These are phyloP conservation scores for Peribatodes rhomboidaria DNA, from an alignment of 2,888 invertebrate species.

Conservation along the genomic window DNA sequence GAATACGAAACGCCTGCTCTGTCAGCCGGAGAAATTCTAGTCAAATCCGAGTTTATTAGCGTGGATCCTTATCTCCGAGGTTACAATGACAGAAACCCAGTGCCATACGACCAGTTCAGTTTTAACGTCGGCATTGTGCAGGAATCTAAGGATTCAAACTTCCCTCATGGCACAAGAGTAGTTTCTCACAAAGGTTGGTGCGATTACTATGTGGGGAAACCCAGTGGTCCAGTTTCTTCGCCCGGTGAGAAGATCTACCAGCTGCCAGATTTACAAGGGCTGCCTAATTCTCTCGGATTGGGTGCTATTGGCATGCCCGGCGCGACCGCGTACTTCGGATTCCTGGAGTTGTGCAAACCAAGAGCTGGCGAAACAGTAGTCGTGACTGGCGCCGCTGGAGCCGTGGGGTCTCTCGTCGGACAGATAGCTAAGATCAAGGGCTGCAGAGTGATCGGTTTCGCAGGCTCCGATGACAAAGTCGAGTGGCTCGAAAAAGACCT, in stretches of 20 bases:
- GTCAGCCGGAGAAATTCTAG: slow-evolving; percentile 80
- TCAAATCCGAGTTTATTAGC: slow-evolving; percentile 63
- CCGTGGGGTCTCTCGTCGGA: slow-evolving; percentile 91
- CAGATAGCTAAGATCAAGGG: slow-evolving; percentile 92
- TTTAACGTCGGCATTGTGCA: slow-evolving; percentile 75
- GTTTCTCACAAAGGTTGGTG: slow-evolving; percentile 78
- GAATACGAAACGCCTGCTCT: slow-evolving; percentile 87
- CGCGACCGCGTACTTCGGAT: slow-evolving; percentile 90
- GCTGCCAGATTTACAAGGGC: slow-evolving; percentile 84
- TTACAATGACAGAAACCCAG: slow-evolving; percentile 44
- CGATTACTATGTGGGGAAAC: slow-evolving; percentile 47
- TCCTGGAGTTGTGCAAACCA: slow-evolving; percentile 89
- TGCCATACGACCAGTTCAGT: slow-evolving; percentile 65
- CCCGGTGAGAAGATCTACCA: slow-evolving; percentile 53
- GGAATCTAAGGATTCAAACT: slow-evolving; percentile 87
- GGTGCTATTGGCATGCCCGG: slow-evolving; percentile 90
- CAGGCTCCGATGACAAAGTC: slow-evolving; percentile 90
- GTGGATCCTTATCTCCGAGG: slow-evolving; percentile 62
- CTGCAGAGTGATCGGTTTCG: slow-evolving; percentile 88
- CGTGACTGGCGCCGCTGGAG: slow-evolving; percentile 91
- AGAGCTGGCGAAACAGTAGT: slow-evolving; percentile 90
- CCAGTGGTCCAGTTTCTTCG: slow-evolving; percentile 22
- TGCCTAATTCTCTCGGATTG: slow-evolving; percentile 84
- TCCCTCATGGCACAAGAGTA: slow-evolving; percentile 86
- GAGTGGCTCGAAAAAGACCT: slow-evolving; percentile 88